Evolutionary conservation across 2,888 invertebrate species (phyloP).

Genomic region (Piscicola geometra): DNA sequence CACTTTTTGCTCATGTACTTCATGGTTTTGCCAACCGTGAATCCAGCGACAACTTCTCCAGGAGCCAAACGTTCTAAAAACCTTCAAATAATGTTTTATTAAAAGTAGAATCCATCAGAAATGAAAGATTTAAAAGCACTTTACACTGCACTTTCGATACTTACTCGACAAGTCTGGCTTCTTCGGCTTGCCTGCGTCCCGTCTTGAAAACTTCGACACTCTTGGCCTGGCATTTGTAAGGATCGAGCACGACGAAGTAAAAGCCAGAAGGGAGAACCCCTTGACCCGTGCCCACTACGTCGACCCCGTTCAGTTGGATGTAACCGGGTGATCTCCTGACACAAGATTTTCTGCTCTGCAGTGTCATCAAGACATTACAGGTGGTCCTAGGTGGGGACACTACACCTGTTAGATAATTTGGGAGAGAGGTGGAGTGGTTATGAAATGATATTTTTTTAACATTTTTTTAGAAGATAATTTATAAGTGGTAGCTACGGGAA

Average conservation of each 20-base stretch:
- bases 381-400: background rate
- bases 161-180: background rate
- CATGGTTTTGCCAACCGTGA: background rate
- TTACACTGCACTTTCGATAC: background rate
- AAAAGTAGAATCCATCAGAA: too few relatives aligned
- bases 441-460: too few relatives aligned
- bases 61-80: too few relatives aligned
- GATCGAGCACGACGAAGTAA: background rate
- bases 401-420: too few relatives aligned
- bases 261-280: background rate
- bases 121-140: too few relatives aligned
- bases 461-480: too few relatives aligned
- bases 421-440: too few relatives aligned
- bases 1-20: background rate
- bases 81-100: background rate
- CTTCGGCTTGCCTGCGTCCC: background rate
- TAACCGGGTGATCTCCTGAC: background rate
- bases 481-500: background rate
- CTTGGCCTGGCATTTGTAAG: background rate
- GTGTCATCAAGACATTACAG: background rate
- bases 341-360: background rate
- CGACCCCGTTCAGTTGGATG: background rate
- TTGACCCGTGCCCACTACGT: background rate
- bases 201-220: background rate
- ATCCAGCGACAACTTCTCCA: background rate